Evolutionary conservation across 2,888 invertebrate species (phyloP), one percentile per base, ranked within the genome.

Genomic region (Phalangium opilio): DNA sequence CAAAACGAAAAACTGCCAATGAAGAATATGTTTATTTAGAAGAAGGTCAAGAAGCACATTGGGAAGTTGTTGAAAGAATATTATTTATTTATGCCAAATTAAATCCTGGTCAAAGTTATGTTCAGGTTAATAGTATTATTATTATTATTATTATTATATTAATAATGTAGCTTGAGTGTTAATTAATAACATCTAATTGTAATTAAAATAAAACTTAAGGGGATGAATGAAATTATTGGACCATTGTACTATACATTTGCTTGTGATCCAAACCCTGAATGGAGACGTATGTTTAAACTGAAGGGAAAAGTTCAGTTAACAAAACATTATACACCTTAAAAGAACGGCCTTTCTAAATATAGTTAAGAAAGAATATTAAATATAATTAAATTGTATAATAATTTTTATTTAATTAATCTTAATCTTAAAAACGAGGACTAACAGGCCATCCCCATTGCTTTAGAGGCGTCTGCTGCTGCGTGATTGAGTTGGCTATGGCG

Each of bases 191-290:
- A n/a, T n/a, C n/a, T n/a, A n/a, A n/a, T n/a, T n/a, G n/a, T 27
- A 27, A 7, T 27, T 27, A 27, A 27, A 27, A 27, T 7, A 27
- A 27, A 27, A 27, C 4, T 7, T 7, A 27, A 96, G 70, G 98
- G 98, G 45, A 98, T 99, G 96, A 98, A 98, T 70, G 98, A 99
- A 70, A 91, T 98, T 59, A 81, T 98, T 40, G 98, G 95, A 0
- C 96, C 96, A 7, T 89, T 98, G 61, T 98, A 98, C 70, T 91
- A 93, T 67, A 83, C 89, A 0, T 89, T 98, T 67, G 95, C 96
- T 7, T 83, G 81, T 18, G 90, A 96, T 70, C 76, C 83, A 0
- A 77, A 87, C 64, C 65, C 73, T 21, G 74, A 78, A 44, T 85
- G 78, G 73, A 74, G 84, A 73, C 77, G 89, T 87, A 64, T 63